These are phyloP conservation scores for Periophthalmodon schlosseri DNA, from an alignment of 2,113 vertebrate genomes.

Conservation along the genomic window DNA sequence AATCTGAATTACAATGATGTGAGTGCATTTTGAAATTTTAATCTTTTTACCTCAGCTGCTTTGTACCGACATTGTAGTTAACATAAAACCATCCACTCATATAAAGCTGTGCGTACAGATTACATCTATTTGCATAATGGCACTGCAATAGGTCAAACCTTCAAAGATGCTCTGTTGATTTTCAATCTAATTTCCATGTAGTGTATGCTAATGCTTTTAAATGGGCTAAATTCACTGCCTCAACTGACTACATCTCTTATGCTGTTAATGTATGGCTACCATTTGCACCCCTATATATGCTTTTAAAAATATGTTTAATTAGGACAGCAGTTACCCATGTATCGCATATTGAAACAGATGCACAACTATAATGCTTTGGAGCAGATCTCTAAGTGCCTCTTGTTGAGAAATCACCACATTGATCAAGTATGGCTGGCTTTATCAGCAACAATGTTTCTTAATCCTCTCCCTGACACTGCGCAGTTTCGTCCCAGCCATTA, in stretches of 20 bases:
- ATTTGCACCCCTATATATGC: not conserved
- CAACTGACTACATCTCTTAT: not conserved
- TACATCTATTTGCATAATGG: slow-evolving; percentile 40
- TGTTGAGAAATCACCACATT: slow-evolving; percentile 5
- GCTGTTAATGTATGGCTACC: not conserved
- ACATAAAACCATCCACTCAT: slow-evolving; percentile 31
- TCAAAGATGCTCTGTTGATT: slow-evolving; percentile 13
- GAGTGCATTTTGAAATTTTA: slow-evolving; percentile 22
- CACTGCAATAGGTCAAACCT: slow-evolving; percentile 27
- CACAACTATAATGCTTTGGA: not conserved
- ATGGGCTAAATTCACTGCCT: slow-evolving; percentile 1
- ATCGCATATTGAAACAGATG: not conserved
- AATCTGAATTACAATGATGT: not conserved
- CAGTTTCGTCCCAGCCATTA: slow-evolving; percentile 26
- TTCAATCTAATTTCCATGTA: slow-evolving; percentile 28
- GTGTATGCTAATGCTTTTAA: slow-evolving; percentile 20
- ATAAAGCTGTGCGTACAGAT: slow-evolving; percentile 31
- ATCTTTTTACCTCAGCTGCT: slow-evolving; percentile 21
- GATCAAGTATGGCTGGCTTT: slow-evolving; percentile 8
- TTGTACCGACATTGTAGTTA: slow-evolving; percentile 24
- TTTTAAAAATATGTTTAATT: not conserved
- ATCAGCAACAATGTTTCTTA: slow-evolving; percentile 9
- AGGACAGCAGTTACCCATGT: not conserved
- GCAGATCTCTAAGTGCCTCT: not conserved
- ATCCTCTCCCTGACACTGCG: slow-evolving; percentile 18